Evolutionary conservation across 2,888 invertebrate genomes (phyloP).

Genomic region (Nomada goodeniana): DNA sequence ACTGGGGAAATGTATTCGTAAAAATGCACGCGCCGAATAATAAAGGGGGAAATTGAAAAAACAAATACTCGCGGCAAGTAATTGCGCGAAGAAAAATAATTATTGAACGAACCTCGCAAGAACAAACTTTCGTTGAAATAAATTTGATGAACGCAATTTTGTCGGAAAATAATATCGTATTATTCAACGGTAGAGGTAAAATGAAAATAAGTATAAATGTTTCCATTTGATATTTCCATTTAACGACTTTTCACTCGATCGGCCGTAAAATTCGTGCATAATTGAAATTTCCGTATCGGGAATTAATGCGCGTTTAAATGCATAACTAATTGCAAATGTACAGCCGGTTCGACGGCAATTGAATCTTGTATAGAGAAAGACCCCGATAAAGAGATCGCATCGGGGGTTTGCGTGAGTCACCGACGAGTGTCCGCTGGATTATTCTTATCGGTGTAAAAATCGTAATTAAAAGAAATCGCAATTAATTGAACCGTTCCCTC

Average conservation of each 20-base stretch:
- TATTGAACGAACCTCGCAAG: background rate
- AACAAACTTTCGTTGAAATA: background rate
- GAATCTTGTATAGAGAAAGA: slow-evolving; percentile 41
- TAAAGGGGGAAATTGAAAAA: no score
- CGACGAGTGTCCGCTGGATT: background rate
- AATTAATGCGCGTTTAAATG: background rate
- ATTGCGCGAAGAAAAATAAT: background rate
- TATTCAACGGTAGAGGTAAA: background rate
- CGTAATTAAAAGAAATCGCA: slow-evolving; percentile 39
- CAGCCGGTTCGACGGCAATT: slow-evolving; percentile 38
- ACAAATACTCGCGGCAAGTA: no score
- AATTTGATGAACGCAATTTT: background rate
- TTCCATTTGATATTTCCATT: background rate
- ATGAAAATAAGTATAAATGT: background rate
- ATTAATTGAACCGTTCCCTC: slow-evolving; percentile 32
- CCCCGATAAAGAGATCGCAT: slow-evolving; percentile 29
- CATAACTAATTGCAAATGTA: background rate
- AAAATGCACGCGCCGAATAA: background rate
- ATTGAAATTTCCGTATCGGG: background rate
- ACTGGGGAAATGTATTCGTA: background rate
- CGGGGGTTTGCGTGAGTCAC: slow-evolving; percentile 38
- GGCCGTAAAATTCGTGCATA: background rate
- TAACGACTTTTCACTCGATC: background rate
- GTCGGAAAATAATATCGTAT: background rate
- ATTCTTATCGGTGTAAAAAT: slow-evolving; percentile 7